Evolutionary conservation across 2,113 vertebrate genomes (phyloP).

Genomic region (Genyomyrus donnyi): DNA sequence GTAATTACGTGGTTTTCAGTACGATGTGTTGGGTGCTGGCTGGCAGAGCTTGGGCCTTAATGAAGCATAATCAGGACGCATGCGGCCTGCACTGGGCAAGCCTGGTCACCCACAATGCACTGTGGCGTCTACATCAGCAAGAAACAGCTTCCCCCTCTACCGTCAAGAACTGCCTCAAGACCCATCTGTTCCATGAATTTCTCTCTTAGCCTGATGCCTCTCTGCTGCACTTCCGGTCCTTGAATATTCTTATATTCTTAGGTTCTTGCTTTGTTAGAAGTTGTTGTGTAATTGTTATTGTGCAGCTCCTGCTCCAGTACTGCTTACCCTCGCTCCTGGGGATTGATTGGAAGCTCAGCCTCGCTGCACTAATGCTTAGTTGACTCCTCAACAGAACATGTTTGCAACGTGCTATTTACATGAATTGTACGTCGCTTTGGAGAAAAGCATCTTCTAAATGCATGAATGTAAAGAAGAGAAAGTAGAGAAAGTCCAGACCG

Average conservation of each 20-base stretch:
- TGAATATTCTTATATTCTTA: background rate
- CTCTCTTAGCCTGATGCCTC: background rate
- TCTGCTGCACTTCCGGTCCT: background rate
- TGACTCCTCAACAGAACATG: background rate
- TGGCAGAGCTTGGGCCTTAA: constrained; percentile 17
- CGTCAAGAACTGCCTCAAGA: background rate
- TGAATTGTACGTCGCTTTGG: background rate
- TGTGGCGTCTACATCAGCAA: constrained; percentile 19
- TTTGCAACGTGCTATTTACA: too few relatives aligned
- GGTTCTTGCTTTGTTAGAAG: background rate
- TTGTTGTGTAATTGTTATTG: background rate
- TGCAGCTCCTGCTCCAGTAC: too few relatives aligned
- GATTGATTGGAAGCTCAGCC: background rate
- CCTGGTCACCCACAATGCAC: constrained; percentile 43
- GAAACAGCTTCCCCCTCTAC: background rate
- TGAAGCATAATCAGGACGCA: constrained; percentile 40
- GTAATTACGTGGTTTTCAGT: background rate
- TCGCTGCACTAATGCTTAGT: background rate
- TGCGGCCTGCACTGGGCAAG: constrained; percentile 36
- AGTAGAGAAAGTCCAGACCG: background rate
- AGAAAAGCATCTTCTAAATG: background rate
- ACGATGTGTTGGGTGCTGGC: background rate
- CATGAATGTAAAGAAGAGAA: background rate
- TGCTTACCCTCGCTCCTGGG: too few relatives aligned
- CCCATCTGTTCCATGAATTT: background rate